Base-by-base conservation (phyloP, 2,888 invertebrate genomes). In the Hirtodrosophila duncani region DNA sequence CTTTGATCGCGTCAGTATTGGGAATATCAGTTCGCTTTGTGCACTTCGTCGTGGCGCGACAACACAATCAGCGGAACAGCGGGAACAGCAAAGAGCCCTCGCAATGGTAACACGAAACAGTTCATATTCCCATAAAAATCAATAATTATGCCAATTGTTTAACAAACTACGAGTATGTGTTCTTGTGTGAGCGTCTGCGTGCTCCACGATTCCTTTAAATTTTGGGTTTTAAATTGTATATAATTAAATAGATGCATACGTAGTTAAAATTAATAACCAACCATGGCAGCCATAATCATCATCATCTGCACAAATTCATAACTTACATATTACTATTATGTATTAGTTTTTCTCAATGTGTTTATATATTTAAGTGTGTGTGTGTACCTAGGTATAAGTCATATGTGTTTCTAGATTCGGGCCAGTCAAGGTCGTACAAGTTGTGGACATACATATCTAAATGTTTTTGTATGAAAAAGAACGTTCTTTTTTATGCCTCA, bases 1-100 rank as follows among this genome's bases (percentile, higher is more conserved):
- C 37, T 50, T 64, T 61, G 50, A 56, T 59, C n/a, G n/a, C 48
- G 52, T 20, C 74, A 82, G 68, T 62, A 83, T 83, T 81, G 85
- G 85, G 72, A 82, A 83, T 60, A 71, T 85, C 67, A 85, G 85
- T 85, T 77, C 81, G 69, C 67, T 84, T 72, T 83, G 80, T 64
- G 75, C 80, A 67, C 63, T 83, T 78, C 84, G 81, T 70, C 83
- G 85, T 85, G 85, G 85, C 84, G 84, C 72, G 81, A 72, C 82
- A 78, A 69, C 74, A 68, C 78, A 81, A 75, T 45, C 36, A 46
- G 72, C 80, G 46, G 24, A 34, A 26, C 45, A 64, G 64, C 74
- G 58, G 55, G 62, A 56, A 59, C 67, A 77, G 69, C 71, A 64
- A 56, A 67, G 67, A 77, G 60, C 72, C 67, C 69, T 75, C 63